phyloP scores from a whole-genome alignment of 2,113 vertebrate species.

The Fregetta grallaria region DNA sequence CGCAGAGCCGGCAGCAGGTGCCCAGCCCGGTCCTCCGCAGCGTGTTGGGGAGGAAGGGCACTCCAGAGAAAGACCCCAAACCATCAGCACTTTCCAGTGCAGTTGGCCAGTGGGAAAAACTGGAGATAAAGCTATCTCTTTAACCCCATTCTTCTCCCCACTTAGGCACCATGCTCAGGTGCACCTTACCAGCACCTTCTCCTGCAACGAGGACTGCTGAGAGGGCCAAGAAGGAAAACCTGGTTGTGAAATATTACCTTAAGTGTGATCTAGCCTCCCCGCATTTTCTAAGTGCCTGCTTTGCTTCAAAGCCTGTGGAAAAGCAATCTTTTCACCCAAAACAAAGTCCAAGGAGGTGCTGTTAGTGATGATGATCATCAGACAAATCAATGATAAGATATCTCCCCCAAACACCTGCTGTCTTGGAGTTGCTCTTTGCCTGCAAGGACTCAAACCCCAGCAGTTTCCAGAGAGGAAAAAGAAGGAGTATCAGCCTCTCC shows the following conservation, averaged over 20 bases:
- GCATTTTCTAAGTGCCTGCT: not conserved
- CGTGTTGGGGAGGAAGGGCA: rapidly evolving
- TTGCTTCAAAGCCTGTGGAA: not conserved
- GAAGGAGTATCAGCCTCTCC: not conserved
- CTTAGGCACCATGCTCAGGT: not conserved
- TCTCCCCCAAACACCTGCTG: not conserved
- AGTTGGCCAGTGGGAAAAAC: not conserved
- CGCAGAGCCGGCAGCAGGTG: not conserved
- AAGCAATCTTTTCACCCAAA: not conserved
- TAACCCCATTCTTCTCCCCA: not conserved
- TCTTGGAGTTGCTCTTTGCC: not conserved
- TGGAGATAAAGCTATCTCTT: not conserved
- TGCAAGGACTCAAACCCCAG: not conserved
- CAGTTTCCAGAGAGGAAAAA: not conserved
- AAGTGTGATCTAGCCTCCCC: not conserved
- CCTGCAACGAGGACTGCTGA: not conserved
- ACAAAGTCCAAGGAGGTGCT: not conserved
- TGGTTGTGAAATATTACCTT: not conserved
- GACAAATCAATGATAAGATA: not conserved
- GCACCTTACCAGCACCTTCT: not conserved
- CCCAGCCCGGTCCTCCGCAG: rapidly evolving
- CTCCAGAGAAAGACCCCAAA: not conserved
- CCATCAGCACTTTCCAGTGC: not conserved
- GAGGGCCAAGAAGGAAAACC: not conserved
- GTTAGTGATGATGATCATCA: not conserved